phyloP scores from a whole-genome alignment of 2,113 vertebrate genomes.

The Boleophthalmus pectinirostris region DNA sequence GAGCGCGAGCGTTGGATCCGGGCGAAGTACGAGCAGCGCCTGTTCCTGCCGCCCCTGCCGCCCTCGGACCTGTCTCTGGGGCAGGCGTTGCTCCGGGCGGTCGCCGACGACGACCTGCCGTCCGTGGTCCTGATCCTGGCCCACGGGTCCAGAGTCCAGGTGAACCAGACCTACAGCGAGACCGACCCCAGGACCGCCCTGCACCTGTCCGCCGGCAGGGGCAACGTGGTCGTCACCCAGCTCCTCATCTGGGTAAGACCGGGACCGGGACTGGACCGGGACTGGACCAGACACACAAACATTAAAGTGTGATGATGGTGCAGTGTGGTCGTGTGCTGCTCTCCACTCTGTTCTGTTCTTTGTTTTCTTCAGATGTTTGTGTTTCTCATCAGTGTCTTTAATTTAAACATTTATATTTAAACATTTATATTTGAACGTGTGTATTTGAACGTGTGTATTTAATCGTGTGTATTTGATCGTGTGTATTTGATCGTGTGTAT shows the following conservation, averaged over 20 bases:
- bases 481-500: too few species aligned
- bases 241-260: slow-evolving; percentile 93
- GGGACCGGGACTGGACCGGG: background rate
- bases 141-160: slow-evolving; percentile 88
- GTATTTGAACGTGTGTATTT: too few species aligned
- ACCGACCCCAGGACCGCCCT: slow-evolving; percentile 90
- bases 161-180: slow-evolving; percentile 94
- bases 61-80: slow-evolving; percentile 86
- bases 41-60: slow-evolving; percentile 86
- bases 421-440: too few species aligned
- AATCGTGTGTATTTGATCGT: too few species aligned
- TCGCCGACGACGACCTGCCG: slow-evolving; percentile 89
- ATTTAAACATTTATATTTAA: too few species aligned
- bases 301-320: too few species aligned
- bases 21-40: slow-evolving; percentile 95
- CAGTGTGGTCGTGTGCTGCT: too few species aligned
- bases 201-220: slow-evolving; percentile 90
- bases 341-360: too few species aligned
- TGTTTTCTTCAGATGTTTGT: too few species aligned
- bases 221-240: slow-evolving; percentile 90
- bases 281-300: background rate
- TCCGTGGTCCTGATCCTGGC: slow-evolving; percentile 90
- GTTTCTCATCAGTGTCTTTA: too few species aligned
- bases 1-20: slow-evolving; percentile 97
- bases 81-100: slow-evolving; percentile 88